Evolutionary conservation across 2,888 invertebrate genomes (phyloP).

Genomic region (Cabera pusaria): DNA sequence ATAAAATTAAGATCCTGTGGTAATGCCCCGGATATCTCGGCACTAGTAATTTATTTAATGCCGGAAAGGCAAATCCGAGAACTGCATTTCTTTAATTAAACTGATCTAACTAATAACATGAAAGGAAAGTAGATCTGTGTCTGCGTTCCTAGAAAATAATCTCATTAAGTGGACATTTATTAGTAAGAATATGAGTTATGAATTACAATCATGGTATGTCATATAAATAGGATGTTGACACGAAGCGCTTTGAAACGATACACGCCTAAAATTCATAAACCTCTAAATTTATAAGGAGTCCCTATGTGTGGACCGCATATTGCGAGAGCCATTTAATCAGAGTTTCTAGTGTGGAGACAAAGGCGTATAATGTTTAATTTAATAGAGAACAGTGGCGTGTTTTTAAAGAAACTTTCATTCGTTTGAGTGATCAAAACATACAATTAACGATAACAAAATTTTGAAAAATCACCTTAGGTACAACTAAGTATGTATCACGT

Average conservation of each 20-base stretch:
- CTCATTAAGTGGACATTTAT: conserved; percentile 15
- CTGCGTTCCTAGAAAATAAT: conserved; percentile 7
- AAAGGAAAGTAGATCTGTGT: conserved; percentile 15
- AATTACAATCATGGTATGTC: conserved; percentile 7
- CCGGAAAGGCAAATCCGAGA: conserved; percentile 12
- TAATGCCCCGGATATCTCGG: too few relatives aligned
- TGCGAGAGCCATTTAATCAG: conserved; percentile 3
- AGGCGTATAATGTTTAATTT: too few relatives aligned
- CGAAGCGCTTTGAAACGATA: not conserved
- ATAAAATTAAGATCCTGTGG: too few relatives aligned
- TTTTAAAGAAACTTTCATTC: too few relatives aligned
- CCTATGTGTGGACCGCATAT: conserved; percentile 5
- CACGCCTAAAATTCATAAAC: conserved; percentile 12
- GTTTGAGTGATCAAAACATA: too few relatives aligned
- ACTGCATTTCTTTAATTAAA: conserved; percentile 10
- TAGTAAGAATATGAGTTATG: conserved; percentile 8
- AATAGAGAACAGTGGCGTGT: too few relatives aligned
- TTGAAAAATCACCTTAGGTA: too few relatives aligned
- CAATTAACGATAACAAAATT: too few relatives aligned
- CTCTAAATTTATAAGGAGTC: conserved; percentile 2
- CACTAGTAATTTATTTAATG: not conserved
- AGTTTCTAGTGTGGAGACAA: not conserved
- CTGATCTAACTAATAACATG: conserved; percentile 2
- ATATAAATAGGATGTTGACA: conserved; percentile 4
- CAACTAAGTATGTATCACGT: too few relatives aligned